Conservation (phyloP, 2,113 vertebrate species). For the Hippolais icterina region DNA sequence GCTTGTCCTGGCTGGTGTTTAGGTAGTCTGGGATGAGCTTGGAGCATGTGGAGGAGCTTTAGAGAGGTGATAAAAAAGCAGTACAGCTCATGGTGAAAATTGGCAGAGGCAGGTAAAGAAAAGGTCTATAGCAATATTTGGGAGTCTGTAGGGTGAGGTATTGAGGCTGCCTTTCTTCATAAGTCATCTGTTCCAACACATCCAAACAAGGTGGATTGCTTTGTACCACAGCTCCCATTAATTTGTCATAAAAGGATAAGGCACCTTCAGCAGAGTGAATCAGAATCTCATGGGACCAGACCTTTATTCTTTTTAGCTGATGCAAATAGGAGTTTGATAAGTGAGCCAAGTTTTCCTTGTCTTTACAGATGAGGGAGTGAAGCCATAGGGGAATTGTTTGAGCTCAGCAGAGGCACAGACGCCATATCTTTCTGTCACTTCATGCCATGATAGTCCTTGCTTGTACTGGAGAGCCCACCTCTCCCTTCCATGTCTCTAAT, state of each 20-base stretch:
- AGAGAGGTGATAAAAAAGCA: not conserved
- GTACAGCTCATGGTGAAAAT: not conserved
- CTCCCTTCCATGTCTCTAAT: not conserved
- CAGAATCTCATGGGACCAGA: not conserved
- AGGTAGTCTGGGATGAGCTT: not conserved
- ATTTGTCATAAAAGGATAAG: not conserved
- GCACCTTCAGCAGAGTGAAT: slow-evolving; percentile 4
- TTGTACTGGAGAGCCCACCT: not conserved
- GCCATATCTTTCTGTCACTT: not conserved
- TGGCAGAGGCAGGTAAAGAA: not conserved
- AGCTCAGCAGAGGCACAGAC: not conserved
- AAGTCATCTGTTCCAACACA: not conserved
- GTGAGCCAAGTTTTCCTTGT: not conserved
- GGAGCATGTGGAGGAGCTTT: not conserved
- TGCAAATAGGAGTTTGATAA: slow-evolving; percentile 1
- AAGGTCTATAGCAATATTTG: not conserved
- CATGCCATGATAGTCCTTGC: not conserved
- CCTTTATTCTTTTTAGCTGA: not conserved
- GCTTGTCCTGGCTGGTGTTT: not conserved
- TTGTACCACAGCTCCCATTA: not conserved
- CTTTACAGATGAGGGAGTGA: not conserved
- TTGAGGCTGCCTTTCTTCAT: not conserved
- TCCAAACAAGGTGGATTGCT: not conserved
- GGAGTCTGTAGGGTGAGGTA: not conserved
- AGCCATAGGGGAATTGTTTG: not conserved